These are phyloP conservation scores for Paramisgurnus dabryanus DNA, from an alignment of 2,113 vertebrate genomes.

Conservation along the genomic window DNA sequence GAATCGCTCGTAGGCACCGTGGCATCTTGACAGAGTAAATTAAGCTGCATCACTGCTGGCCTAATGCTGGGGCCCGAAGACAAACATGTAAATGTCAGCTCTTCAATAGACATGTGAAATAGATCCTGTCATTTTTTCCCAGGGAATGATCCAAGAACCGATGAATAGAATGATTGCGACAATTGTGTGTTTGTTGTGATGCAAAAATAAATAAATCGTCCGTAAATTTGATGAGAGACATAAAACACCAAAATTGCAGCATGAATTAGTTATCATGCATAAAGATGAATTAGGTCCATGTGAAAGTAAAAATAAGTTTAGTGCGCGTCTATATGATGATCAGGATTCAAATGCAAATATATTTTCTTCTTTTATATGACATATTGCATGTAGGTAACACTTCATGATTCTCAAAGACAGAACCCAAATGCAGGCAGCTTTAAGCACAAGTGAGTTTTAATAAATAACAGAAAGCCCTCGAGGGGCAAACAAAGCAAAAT, in stretches of 20 bases:
- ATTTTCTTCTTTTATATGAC: neutral
- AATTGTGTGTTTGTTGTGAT: neutral
- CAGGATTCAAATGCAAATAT: neutral
- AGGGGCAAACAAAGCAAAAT: too few relatives aligned
- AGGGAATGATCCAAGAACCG: neutral
- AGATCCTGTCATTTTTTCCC: constrained; percentile 14
- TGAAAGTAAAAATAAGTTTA: neutral
- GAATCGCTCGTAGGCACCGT: constrained; percentile 26
- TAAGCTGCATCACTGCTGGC: constrained; percentile 35
- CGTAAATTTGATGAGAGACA: neutral
- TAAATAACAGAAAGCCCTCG: too few relatives aligned
- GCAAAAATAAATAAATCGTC: too few relatives aligned
- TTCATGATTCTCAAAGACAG: too few relatives aligned
- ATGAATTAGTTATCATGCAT: neutral
- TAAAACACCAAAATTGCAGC: too few relatives aligned
- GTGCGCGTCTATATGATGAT: too few relatives aligned
- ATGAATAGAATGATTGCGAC: neutral
- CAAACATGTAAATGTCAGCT: constrained; percentile 41
- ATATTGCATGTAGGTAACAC: neutral
- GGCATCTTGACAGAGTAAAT: constrained; percentile 32
- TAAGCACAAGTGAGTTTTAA: too few relatives aligned
- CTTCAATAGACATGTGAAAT: constrained; percentile 35
- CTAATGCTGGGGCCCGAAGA: constrained; percentile 17
- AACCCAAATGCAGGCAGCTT: too few relatives aligned
- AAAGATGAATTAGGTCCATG: neutral